Evolutionary conservation across 2,113 vertebrate species (phyloP), one percentile per base, ranked within the genome.

Genomic region (Shinisaurus crocodilurus): DNA sequence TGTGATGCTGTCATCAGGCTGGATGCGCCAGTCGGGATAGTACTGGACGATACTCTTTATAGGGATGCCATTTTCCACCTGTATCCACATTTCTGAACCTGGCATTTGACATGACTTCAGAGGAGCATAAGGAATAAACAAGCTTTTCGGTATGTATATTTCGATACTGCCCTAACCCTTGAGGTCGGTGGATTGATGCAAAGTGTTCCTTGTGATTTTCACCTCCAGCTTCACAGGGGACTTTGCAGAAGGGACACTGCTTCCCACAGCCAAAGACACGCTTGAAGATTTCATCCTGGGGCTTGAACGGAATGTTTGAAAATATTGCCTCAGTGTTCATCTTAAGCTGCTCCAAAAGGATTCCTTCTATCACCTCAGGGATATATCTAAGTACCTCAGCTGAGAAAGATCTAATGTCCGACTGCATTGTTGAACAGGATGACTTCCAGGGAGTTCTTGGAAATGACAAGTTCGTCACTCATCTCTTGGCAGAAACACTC

Each of bases 241-340:
- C 92, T 65, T 37, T 86, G 43, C 97, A 98, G 90, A 97, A 97
- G 6, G 96, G 97, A 94, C 97, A 97, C 90, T 93, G 96, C 87
- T 96, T 88, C 3, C 97, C 97, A 93, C 97, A 98, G 80, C 97
- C 97, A 92, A 97, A 94, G 37, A 98, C 63, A 9, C 70, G 79
- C 80, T 77, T 93, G 69, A 93, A 94, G 79, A 98, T 89, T 96
- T 98, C 80, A 94, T 98, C 75, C 92, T 98, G 88, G 89, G 98
- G 45, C 96, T 98, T 89, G 95, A 98, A 97, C 97, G 0, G 97
- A 98, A 86, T 93, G 92, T 0, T 37, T 92, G 63, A 91, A 90
- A 90, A 72, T 48, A 93, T 45, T 1, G 34, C 34, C 27, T 94
- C 85, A 34, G 90, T 57, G 54, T 77, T 75, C 7, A 76, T 43